Evolutionary conservation across 1,140 invertebrate genomes (phyloP).

Genomic region (Caerostris extrusa): DNA sequence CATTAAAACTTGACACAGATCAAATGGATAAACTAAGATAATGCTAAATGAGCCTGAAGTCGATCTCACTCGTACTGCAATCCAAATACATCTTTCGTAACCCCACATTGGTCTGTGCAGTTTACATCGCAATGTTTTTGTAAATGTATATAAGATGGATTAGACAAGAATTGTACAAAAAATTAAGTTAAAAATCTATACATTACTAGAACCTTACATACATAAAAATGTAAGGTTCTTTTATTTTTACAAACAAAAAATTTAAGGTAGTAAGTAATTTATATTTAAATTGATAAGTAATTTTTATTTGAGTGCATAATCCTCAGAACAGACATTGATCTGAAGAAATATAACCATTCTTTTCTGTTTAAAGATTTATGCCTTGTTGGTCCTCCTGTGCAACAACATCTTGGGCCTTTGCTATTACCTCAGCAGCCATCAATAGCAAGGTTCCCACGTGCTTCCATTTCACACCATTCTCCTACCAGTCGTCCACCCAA

Average conservation of each 20-base stretch:
- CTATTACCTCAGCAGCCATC: conserved; percentile 71
- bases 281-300: not conserved
- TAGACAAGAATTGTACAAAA: not conserved
- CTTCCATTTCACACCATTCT: conserved; percentile 71
- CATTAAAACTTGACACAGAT: too few species aligned
- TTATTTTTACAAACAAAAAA: not conserved
- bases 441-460: conserved; percentile 72
- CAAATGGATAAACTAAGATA: too few species aligned
- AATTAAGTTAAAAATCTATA: not conserved
- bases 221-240: not conserved
- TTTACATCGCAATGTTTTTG: too few species aligned
- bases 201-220: not conserved
- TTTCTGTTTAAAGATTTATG: conserved; percentile 61
- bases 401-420: conserved; percentile 71
- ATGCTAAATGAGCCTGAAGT: too few species aligned
- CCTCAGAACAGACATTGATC: not conserved
- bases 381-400: conserved; percentile 72
- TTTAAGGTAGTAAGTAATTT: not conserved
- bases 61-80: too few species aligned
- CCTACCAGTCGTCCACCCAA: conserved; percentile 71
- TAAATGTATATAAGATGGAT: too few species aligned
- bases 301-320: not conserved
- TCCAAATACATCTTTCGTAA: too few species aligned
- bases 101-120: too few species aligned
- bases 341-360: not conserved